These are phyloP conservation scores for Buphagus erythrorhynchus DNA, from an alignment of 2,797 vertebrate species.

Conservation along the genomic window DNA sequence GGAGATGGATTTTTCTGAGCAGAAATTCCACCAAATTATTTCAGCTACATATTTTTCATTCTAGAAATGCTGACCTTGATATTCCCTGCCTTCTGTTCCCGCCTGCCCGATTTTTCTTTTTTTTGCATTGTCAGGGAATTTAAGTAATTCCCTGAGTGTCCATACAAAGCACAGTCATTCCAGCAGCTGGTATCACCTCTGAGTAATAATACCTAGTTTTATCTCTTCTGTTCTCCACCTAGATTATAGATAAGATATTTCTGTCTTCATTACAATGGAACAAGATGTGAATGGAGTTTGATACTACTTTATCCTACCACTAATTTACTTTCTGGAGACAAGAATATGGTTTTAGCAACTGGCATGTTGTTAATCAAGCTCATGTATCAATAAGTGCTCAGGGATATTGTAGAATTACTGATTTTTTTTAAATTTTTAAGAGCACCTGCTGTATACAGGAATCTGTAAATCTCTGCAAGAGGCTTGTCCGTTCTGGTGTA, in stretches of 20 bases:
- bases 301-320: neutral
- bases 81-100: neutral
- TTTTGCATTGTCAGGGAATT: neutral
- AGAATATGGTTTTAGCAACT: neutral
- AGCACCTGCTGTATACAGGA: neutral
- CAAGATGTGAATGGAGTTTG: neutral
- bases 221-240: neutral
- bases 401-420: neutral
- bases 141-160: neutral
- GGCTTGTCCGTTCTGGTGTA: neutral
- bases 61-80: neutral
- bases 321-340: neutral
- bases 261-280: neutral
- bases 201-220: neutral
- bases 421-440: too few relatives aligned
- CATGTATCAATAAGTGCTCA: neutral
- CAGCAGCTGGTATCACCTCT: neutral
- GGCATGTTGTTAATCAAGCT: neutral
- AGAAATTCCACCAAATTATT: neutral
- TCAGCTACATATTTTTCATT: neutral
- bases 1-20: neutral
- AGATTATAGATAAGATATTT: neutral
- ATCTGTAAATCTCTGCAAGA: neutral
- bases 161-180: neutral
- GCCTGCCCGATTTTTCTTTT: neutral